These are phyloP conservation scores for Julus scandinavius DNA, from an alignment of 2,888 invertebrate species.

Conservation along the genomic window DNA sequence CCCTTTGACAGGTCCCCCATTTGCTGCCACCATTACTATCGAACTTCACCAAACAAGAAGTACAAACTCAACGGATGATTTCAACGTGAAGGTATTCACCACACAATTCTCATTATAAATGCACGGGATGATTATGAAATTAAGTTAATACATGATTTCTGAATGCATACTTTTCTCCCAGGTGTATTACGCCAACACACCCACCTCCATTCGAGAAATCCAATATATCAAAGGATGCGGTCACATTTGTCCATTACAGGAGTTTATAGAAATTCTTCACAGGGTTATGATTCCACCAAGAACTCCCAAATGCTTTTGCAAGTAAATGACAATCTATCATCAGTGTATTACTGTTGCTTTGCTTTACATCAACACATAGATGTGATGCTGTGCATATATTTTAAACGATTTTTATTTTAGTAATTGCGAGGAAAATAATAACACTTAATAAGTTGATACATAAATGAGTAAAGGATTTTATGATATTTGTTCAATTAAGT, in stretches of 20 bases:
- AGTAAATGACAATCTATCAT: background rate
- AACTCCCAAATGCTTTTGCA: background rate
- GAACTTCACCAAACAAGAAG: background rate
- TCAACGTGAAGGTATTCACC: background rate
- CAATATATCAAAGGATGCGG: slow-evolving; percentile 14
- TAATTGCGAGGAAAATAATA: too few species aligned
- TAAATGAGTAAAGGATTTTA: too few species aligned
- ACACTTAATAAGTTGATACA: too few species aligned
- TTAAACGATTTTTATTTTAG: too few species aligned
- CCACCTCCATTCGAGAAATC: background rate
- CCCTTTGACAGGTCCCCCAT: background rate
- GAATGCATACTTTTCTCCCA: background rate
- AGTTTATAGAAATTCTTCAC: background rate
- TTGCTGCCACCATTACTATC: background rate
- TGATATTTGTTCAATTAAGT: too few species aligned
- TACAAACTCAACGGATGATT: background rate
- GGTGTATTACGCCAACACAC: background rate
- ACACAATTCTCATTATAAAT: background rate
- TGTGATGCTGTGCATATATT: too few species aligned
- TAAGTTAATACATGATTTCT: background rate
- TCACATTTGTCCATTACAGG: background rate
- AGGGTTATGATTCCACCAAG: background rate
- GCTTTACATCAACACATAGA: too few species aligned
- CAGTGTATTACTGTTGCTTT: too few species aligned
- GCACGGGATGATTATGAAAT: background rate